A percentile compares a stretch with the other conserved stretches of the same genome.
These are phyloP conservation scores for Orientallactaga sibirica DNA, from an alignment of 2,797 vertebrate species.

Conservation along the genomic window DNA sequence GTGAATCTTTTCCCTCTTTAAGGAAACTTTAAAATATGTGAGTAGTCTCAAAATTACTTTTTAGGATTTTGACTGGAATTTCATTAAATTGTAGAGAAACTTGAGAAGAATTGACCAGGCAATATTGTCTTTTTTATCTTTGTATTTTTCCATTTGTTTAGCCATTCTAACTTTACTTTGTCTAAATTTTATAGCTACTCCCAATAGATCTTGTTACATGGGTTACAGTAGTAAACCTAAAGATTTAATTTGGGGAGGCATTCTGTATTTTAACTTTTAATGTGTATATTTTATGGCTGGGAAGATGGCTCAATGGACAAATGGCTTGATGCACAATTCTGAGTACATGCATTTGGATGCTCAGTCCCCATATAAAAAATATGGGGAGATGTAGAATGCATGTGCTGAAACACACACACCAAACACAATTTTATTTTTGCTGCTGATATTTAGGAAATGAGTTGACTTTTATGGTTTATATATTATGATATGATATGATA, in stretches of 20 bases:
- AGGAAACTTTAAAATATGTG: neutral
- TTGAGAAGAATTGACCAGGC: no score
- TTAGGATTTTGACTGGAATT: neutral
- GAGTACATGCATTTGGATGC: no score
- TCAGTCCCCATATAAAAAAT: no score
- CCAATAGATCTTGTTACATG: neutral
- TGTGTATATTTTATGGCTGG: neutral
- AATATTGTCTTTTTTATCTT: neutral
- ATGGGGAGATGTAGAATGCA: no score
- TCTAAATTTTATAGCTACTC: neutral
- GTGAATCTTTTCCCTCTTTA: neutral
- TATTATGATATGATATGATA: neutral
- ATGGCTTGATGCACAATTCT: no score
- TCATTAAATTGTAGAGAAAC: no score
- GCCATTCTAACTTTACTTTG: neutral
- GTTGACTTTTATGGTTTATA: neutral
- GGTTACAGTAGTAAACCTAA: neutral
- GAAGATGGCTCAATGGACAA: no score
- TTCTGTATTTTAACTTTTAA: neutral
- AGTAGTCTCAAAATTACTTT: neutral
- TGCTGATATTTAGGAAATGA: neutral
- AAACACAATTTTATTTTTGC: neutral
- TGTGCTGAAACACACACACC: no score
- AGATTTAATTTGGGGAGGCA: neutral
- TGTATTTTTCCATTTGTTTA: neutral